Base-by-base conservation (phyloP, 2,797 vertebrate genomes). In the Ambastaia sidthimunki region DNA sequence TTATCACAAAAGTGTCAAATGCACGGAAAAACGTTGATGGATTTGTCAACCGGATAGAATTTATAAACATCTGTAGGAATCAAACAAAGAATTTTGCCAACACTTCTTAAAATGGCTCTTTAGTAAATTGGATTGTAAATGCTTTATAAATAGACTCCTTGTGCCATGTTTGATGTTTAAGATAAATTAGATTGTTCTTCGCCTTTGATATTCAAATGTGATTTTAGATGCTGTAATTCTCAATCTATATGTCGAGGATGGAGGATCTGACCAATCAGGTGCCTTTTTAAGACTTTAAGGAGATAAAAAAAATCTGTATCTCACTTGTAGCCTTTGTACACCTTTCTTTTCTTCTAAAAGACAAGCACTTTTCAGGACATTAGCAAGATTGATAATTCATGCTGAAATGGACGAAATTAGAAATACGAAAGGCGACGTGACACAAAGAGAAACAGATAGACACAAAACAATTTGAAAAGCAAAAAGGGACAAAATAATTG, bases 151-250 rank as follows among this genome's bases (percentile, higher is more conserved):
- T 23, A 4, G 69, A 60, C 31, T 19, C 67, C 52, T 37, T n/a
- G 19, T 77, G 65, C 62, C 12, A 50, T 70, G 70, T 82, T 83
- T 87, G 81, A 83, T 83, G 84, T 83, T 59, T 37, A 18, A 76
- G 72, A 75, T 83, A 72, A 82, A 78, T 28, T 4, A 28, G 28
- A 28, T 74, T 67, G 59, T 23, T n/a, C n/a, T n/a, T n/a, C n/a
- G n/a, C n/a, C 80, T 81, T 85, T 82, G 73, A 83, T 82, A 71
- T 81, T 65, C 48, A 11, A 63, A 55, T n/a, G n/a, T n/a, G n/a
- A n/a, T n/a, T n/a, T n/a, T n/a, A n/a, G n/a, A n/a, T 47, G 34
- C 21, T 11, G 62, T 52, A 47, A 71, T 77, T 74, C 70, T 74
- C 52, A 84, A 71, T 78, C 74, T 66, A 44, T 54, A 57, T 37